phyloP scores from a whole-genome alignment of 1,140 invertebrate genomes.

The Armadillidium nasatum region DNA sequence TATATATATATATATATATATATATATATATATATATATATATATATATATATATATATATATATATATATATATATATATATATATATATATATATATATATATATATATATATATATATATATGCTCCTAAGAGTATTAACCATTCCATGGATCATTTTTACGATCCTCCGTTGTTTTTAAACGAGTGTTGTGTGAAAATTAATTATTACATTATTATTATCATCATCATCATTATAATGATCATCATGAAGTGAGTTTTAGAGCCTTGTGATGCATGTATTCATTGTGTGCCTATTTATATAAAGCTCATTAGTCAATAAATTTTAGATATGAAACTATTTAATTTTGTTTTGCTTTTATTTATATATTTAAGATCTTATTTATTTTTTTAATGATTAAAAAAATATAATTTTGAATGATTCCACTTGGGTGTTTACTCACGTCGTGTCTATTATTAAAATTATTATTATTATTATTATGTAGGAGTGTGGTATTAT shows the following conservation, averaged over 20 bases:
- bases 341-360: not conserved
- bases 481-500: not conserved
- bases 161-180: not conserved
- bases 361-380: not conserved
- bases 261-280: not conserved
- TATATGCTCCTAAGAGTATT: not conserved
- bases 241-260: not conserved
- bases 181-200: not conserved
- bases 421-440: no score
- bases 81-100: no score
- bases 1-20: no score
- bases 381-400: not conserved
- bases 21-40: no score
- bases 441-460: not conserved
- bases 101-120: no score
- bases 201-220: not conserved
- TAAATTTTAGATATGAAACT: not conserved
- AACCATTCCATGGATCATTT: not conserved
- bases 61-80: no score
- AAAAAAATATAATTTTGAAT: no score
- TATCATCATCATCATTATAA: no score
- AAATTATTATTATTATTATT: conserved; percentile 3
- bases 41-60: no score
- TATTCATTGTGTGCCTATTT: conserved; percentile 4
- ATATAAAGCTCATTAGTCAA: not conserved